These are phyloP conservation scores for Caerostris darwini DNA, from an alignment of 1,140 invertebrate species.

Conservation along the genomic window DNA sequence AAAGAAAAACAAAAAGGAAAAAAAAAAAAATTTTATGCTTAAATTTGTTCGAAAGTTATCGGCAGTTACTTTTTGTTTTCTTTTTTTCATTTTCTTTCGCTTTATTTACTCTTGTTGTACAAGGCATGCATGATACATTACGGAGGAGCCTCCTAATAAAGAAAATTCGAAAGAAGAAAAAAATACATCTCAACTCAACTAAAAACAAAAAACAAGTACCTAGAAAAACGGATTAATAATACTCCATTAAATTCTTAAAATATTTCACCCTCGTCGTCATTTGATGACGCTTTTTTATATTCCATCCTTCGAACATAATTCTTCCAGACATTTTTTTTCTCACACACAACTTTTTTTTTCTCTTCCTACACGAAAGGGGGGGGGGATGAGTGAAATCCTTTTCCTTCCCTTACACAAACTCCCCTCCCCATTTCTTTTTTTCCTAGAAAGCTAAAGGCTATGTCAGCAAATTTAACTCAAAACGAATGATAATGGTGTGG, in stretches of 20 bases:
- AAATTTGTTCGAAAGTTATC: conserved; percentile 27
- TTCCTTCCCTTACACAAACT: background rate
- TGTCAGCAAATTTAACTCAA: conserved; percentile 73
- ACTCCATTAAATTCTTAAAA: conserved; percentile 76
- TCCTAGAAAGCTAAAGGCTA: conserved; percentile 18
- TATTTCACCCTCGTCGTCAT: conserved; percentile 66
- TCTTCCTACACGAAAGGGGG: background rate
- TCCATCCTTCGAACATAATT: conserved; percentile 64
- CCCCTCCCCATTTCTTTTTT: background rate
- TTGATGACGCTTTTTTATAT: conserved; percentile 51
- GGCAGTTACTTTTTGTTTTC: background rate
- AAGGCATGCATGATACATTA: conserved; percentile 61
- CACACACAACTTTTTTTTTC: background rate
- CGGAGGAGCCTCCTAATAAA: conserved; percentile 52
- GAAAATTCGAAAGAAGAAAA: background rate
- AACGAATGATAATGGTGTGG: conserved; percentile 71
- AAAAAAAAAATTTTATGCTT: too few relatives aligned
- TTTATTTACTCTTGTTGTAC: conserved; percentile 50
- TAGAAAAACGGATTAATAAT: conserved; percentile 75
- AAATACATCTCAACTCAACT: background rate
- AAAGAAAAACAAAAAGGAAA: too few relatives aligned
- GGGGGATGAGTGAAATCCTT: background rate
- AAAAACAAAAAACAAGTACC: conserved; percentile 29
- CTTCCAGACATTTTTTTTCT: conserved; percentile 39
- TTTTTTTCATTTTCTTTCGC: conserved; percentile 3